Evolutionary conservation across 2,113 vertebrate species (phyloP).

Genomic region (Melanerpes formicivorus): DNA sequence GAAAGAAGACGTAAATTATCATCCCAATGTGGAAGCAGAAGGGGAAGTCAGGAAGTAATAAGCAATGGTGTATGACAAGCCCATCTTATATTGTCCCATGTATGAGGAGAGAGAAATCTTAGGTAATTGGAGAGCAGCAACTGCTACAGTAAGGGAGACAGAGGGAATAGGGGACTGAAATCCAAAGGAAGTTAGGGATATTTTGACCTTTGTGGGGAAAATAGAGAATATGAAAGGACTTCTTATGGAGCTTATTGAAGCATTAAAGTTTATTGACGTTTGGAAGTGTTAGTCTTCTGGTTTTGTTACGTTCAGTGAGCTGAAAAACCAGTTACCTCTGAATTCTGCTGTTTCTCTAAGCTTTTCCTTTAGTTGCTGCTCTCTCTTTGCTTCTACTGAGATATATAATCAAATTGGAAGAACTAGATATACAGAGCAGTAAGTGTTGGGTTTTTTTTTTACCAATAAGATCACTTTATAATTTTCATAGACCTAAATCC

Average conservation of each 20-base stretch:
- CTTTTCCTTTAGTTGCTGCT: not conserved
- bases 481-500: not conserved
- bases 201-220: not conserved
- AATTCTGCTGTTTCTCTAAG: not conserved
- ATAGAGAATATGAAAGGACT: not conserved
- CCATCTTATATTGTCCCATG: not conserved
- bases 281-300: not conserved
- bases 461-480: not conserved
- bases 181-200: not conserved
- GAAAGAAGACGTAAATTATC: not conserved
- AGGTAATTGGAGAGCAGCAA: fast-evolving
- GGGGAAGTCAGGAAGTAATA: not conserved
- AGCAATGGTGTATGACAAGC: not conserved
- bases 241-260: not conserved
- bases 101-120: not conserved
- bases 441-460: not conserved
- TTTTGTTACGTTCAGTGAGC: not conserved
- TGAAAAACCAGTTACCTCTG: not conserved
- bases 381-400: not conserved
- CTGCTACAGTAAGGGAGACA: not conserved
- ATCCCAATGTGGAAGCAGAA: not conserved
- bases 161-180: not conserved
- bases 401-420: not conserved
- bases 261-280: not conserved
- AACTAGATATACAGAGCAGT: not conserved